phyloP scores from a whole-genome alignment of 1,140 invertebrate species.

The Meteorus sp. region DNA sequence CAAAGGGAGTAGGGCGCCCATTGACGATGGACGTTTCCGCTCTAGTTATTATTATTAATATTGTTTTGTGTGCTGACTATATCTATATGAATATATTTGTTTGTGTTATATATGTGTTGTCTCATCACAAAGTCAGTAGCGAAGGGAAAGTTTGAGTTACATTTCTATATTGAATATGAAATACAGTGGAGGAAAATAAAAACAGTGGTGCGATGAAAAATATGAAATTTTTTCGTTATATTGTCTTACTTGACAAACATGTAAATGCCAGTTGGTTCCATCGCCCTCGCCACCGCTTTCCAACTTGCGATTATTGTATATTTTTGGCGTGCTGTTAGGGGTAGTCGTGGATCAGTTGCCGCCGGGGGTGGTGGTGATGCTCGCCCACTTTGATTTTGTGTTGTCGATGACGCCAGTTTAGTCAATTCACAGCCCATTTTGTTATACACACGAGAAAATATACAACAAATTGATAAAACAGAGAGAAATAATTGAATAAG shows the following conservation, averaged over 20 bases:
- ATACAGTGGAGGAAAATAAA: no score
- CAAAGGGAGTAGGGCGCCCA: no score
- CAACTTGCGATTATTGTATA: conserved; percentile 86
- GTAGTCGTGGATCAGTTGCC: conserved; percentile 75
- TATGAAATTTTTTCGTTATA: background rate
- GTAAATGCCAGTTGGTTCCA: conserved; percentile 83
- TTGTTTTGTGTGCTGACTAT: no score
- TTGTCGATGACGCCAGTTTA: conserved; percentile 67
- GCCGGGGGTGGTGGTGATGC: conserved; percentile 62
- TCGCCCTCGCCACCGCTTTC: conserved; percentile 84
- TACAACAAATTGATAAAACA: background rate
- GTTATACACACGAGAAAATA: background rate
- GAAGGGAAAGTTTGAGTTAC: no score
- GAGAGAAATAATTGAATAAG: no score
- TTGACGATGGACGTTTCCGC: no score
- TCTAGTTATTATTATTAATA: no score
- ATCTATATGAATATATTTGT: no score
- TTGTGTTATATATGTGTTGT: no score
- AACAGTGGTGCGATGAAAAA: no score
- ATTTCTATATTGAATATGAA: no score
- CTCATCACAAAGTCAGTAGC: no score
- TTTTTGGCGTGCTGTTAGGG: conserved; percentile 82
- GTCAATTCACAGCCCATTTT: conserved; percentile 78
- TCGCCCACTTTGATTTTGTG: conserved; percentile 51
- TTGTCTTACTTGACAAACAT: conserved; percentile 88